A percentile compares a stretch with the other conserved stretches of the same genome.
Evolutionary conservation across 2,113 vertebrate species (phyloP).

Genomic region (Carassius auratus): DNA sequence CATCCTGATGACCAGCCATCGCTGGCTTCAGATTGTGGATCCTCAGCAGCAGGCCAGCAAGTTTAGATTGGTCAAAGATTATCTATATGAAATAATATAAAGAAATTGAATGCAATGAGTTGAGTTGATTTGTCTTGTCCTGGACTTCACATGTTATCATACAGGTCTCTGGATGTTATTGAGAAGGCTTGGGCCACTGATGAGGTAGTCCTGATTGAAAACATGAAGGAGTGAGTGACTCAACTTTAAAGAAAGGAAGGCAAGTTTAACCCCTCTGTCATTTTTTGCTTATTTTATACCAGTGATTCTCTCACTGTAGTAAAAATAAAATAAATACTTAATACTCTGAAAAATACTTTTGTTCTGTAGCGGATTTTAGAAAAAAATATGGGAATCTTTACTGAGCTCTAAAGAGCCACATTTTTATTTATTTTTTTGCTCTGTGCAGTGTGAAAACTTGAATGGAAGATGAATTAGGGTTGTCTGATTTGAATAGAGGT

Average conservation of each 20-base stretch:
- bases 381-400: too few relatives aligned
- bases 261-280: constrained; percentile 57
- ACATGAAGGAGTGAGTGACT: constrained; percentile 76
- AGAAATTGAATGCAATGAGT: neutral
- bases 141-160: neutral
- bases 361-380: neutral
- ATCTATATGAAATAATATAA: neutral
- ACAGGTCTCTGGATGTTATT: constrained; percentile 78
- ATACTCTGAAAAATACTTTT: neutral
- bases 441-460: constrained; percentile 73
- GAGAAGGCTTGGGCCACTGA: constrained; percentile 77
- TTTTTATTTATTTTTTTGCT: neutral
- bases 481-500: constrained; percentile 68
- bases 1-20: constrained; percentile 81
- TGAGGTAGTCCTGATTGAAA: constrained; percentile 79
- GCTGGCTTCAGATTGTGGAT: constrained; percentile 85
- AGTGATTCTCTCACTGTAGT: neutral
- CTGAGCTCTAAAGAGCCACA: neutral
- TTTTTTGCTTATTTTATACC: neutral
- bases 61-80: constrained; percentile 52
- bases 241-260: constrained; percentile 79
- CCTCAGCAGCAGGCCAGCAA: constrained; percentile 86
- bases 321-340: neutral
- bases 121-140: neutral
- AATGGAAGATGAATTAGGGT: constrained; percentile 76